Percentiles rank a stretch among this genome's conserved stretches.
phyloP scores from a whole-genome alignment of 2,797 vertebrate genomes.

The Typhlichthys eigenmanni region DNA sequence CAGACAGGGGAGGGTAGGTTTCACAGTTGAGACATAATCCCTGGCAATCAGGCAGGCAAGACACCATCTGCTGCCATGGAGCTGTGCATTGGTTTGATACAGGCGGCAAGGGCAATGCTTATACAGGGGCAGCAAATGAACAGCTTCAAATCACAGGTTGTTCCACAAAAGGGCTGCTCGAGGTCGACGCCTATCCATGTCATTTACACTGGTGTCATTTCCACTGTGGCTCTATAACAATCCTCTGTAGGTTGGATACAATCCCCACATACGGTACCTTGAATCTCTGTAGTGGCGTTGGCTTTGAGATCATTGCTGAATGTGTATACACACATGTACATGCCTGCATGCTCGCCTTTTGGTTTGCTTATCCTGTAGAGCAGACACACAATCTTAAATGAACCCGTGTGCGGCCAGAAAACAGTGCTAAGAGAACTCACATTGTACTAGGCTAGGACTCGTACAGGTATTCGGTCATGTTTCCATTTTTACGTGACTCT shows the following conservation, averaged over 20 bases:
- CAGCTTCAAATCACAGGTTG: constrained; percentile 55
- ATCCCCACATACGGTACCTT: constrained; percentile 80
- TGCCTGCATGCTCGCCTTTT: constrained; percentile 86
- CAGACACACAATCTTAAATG: constrained; percentile 29
- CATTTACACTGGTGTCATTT: constrained; percentile 38
- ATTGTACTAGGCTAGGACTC: constrained; percentile 15
- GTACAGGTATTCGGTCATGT: constrained; percentile 84
- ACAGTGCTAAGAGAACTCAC: neutral
- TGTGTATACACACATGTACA: constrained; percentile 92
- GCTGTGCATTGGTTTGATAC: constrained; percentile 58
- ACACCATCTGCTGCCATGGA: constrained; percentile 80
- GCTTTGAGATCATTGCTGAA: constrained; percentile 80
- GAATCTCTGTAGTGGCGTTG: constrained; percentile 93
- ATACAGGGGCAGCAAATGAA: constrained; percentile 53
- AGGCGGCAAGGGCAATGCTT: constrained; percentile 69
- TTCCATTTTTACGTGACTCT: constrained; percentile 64
- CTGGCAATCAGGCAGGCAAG: constrained; percentile 73
- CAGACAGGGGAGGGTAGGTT: constrained; percentile 58
- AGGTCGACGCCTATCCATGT: constrained; percentile 39
- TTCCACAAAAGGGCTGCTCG: constrained; percentile 36
- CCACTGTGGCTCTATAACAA: constrained; percentile 21
- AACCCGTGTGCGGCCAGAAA: constrained; percentile 4
- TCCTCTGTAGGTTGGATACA: constrained; percentile 11
- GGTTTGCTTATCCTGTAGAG: constrained; percentile 85
- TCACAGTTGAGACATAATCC: constrained; percentile 71